phyloP scores from a whole-genome alignment of 2,888 invertebrate species.

The Hirtodrosophila duncani region DNA sequence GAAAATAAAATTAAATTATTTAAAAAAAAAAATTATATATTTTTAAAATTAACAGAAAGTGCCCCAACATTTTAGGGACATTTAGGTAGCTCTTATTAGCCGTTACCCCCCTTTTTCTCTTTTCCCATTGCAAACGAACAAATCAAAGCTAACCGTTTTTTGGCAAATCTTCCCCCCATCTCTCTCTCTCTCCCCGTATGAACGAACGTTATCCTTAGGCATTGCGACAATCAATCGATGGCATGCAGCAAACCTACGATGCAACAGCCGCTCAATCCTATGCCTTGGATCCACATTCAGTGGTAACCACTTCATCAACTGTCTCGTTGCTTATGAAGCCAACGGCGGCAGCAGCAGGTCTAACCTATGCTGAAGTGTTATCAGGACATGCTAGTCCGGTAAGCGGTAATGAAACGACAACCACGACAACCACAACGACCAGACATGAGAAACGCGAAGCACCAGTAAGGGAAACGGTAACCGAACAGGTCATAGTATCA shows the following conservation, averaged over 20 bases:
- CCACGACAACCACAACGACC: constrained; percentile 34
- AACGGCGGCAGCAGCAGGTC: constrained; percentile 74
- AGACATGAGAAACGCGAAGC: constrained; percentile 31
- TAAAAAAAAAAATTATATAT: constrained; percentile 60
- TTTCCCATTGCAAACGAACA: constrained; percentile 46
- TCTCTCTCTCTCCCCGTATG: constrained; percentile 66
- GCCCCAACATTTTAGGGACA: constrained; percentile 22
- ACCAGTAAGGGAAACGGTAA: constrained; percentile 9
- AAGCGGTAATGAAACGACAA: constrained; percentile 50
- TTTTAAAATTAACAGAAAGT: constrained; percentile 40
- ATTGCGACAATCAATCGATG: constrained; percentile 81
- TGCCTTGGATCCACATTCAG: constrained; percentile 85
- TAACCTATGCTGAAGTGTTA: constrained; percentile 85
- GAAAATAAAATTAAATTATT: constrained; percentile 34
- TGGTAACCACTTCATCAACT: constrained; percentile 79
- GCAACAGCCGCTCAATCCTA: constrained; percentile 85
- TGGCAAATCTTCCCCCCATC: constrained; percentile 77
- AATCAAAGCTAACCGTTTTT: constrained; percentile 76
- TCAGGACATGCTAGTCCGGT: constrained; percentile 81
- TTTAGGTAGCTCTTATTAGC: constrained; percentile 15
- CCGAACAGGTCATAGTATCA: constrained; percentile 15
- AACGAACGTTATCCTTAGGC: constrained; percentile 76
- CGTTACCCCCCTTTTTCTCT: constrained; percentile 23
- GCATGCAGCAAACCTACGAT: constrained; percentile 85
- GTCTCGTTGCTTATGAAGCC: constrained; percentile 79